Evolutionary conservation across 2,797 vertebrate species (phyloP).

Genomic region (Gymnoscopelus braueri): DNA sequence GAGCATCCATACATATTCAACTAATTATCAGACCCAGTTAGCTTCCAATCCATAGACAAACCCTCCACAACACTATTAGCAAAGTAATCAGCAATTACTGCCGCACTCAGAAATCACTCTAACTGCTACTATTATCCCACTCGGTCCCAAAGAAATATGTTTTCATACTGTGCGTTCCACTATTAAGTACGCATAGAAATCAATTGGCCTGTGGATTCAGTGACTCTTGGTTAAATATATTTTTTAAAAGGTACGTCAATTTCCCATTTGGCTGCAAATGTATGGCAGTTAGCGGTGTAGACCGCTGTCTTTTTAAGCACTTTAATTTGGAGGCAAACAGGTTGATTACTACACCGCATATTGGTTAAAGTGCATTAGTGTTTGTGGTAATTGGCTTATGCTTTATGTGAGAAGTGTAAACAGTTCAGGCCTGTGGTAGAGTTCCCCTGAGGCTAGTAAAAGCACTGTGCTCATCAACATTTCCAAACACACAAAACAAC

Average conservation of each 20-base stretch:
- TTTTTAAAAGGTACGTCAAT: constrained; percentile 56
- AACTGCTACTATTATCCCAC: constrained; percentile 65
- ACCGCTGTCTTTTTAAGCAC: constrained; percentile 71
- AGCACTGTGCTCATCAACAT: constrained; percentile 47
- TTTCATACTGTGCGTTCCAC: constrained; percentile 55
- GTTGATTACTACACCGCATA: constrained; percentile 72
- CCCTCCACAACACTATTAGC: constrained; percentile 62
- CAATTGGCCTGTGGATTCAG: constrained; percentile 46
- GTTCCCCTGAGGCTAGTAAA: constrained; percentile 52
- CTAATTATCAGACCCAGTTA: constrained; percentile 66
- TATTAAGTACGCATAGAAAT: constrained; percentile 57
- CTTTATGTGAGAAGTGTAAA: constrained; percentile 71
- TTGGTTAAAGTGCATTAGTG: constrained; percentile 75
- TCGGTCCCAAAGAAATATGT: constrained; percentile 56
- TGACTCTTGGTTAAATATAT: constrained; percentile 38
- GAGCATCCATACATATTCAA: constrained; percentile 52
- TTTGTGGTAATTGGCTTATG: constrained; percentile 76
- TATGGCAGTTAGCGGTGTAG: constrained; percentile 64
- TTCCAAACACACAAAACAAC: constrained; percentile 20
- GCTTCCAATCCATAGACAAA: constrained; percentile 41
- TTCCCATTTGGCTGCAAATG: constrained; percentile 72
- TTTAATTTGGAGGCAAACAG: constrained; percentile 80
- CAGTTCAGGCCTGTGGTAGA: constrained; percentile 52
- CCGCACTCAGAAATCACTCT: constrained; percentile 66
- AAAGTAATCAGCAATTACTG: constrained; percentile 71